Evolutionary conservation across 2,113 vertebrate genomes (phyloP).

Genomic region (Etheostoma cragini): DNA sequence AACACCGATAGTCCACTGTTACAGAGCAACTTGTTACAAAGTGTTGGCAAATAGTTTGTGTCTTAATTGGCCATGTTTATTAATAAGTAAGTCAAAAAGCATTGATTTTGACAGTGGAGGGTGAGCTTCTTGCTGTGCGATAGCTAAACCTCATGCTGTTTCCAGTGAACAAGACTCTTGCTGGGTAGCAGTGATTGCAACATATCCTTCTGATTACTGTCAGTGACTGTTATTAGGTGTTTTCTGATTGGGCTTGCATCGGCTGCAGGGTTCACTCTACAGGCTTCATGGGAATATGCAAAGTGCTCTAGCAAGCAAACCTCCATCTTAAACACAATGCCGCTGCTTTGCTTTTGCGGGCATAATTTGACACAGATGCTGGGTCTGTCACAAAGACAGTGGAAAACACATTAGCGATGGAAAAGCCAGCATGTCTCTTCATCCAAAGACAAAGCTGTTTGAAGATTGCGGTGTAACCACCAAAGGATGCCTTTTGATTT

Average conservation of each 20-base stretch:
- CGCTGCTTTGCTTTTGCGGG: slow-evolving; percentile 60
- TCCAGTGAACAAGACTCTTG: slow-evolving; percentile 74
- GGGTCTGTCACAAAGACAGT: slow-evolving; percentile 71
- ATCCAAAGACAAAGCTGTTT: slow-evolving; percentile 73
- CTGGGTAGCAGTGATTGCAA: slow-evolving; percentile 83
- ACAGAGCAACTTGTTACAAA: slow-evolving; percentile 58
- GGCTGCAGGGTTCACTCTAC: slow-evolving; percentile 73
- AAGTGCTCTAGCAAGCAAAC: slow-evolving; percentile 72
- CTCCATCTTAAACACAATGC: slow-evolving; percentile 67
- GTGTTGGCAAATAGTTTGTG: slow-evolving; percentile 74
- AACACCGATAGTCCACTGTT: slow-evolving; percentile 16
- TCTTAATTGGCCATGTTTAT: slow-evolving; percentile 80
- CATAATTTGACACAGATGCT: slow-evolving; percentile 81
- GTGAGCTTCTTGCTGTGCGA: slow-evolving; percentile 68
- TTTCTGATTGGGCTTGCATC: slow-evolving; percentile 75
- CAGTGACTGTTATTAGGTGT: slow-evolving; percentile 78
- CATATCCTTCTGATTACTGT: slow-evolving; percentile 83
- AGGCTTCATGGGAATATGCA: slow-evolving; percentile 78
- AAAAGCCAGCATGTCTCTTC: slow-evolving; percentile 75
- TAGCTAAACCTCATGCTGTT: slow-evolving; percentile 73
- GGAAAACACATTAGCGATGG: slow-evolving; percentile 74
- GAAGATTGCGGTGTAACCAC: slow-evolving; percentile 73
- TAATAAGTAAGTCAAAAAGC: slow-evolving; percentile 77
- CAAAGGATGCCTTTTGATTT: slow-evolving; percentile 62
- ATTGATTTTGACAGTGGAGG: slow-evolving; percentile 78